These are phyloP conservation scores for Cyclophora punctaria DNA, from an alignment of 2,888 invertebrate genomes.

Conservation along the genomic window DNA sequence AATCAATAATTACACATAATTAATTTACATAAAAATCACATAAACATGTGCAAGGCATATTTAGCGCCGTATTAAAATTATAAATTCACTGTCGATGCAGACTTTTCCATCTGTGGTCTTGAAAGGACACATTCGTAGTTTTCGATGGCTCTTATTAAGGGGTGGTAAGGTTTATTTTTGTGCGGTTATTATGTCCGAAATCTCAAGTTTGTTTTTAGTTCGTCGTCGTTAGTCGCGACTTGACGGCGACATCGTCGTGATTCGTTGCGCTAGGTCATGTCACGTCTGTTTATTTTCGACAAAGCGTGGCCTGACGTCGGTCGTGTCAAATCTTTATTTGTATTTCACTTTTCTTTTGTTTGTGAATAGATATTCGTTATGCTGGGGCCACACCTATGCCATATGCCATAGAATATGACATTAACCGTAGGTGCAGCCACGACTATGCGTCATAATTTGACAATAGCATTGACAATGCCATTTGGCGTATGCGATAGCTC, in stretches of 20 bases:
- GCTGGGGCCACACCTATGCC: no score
- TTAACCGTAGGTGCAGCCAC: no score
- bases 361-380: no score
- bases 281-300: constrained; percentile 28
- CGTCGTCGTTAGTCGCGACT: constrained; percentile 26
- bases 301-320: constrained; percentile 18
- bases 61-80: constrained; percentile 8
- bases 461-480: no score
- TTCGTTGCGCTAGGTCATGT: constrained; percentile 39
- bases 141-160: constrained; percentile 1
- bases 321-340: constrained; percentile 14
- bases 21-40: no score
- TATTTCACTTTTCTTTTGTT: no score
- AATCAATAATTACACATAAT: no score
- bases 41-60: constrained; percentile 9
- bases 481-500: no score
- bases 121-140: constrained; percentile 10
- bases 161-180: constrained; percentile 4
- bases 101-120: constrained; percentile 14
- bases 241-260: constrained; percentile 32
- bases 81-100: constrained; percentile 13
- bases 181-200: constrained; percentile 1
- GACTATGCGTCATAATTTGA: no score
- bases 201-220: constrained; percentile 20
- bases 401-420: no score